These are phyloP conservation scores for Tachysurus fulvidraco DNA, from an alignment of 2,113 vertebrate species.

Conservation along the genomic window DNA sequence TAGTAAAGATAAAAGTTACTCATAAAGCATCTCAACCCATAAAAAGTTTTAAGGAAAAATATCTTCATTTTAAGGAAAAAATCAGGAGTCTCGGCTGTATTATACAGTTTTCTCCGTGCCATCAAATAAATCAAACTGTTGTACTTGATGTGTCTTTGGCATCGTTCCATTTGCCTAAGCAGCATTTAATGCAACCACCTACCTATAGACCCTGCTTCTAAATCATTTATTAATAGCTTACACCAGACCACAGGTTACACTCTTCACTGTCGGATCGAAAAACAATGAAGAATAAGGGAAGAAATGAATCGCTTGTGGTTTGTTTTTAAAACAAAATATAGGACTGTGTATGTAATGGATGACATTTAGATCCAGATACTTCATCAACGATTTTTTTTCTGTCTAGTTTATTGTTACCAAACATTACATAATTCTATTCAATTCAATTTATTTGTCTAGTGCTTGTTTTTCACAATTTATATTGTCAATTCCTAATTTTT, in stretches of 20 bases:
- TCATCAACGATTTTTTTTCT: too few relatives aligned
- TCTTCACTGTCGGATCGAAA: background rate
- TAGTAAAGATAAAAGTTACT: too few relatives aligned
- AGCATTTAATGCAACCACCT: background rate
- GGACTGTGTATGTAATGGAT: background rate
- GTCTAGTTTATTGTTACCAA: too few relatives aligned
- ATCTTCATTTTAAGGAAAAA: too few relatives aligned
- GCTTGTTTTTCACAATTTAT: too few relatives aligned
- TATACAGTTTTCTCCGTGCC: background rate
- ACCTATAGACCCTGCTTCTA: background rate
- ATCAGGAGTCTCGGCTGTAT: background rate
- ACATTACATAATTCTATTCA: too few relatives aligned
- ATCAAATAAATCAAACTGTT: background rate
- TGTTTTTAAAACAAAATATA: background rate
- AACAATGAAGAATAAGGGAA: background rate
- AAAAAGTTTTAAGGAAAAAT: too few relatives aligned
- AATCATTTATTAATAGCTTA: background rate
- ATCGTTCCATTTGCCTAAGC: background rate
- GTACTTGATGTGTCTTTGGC: background rate
- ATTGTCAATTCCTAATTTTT: too few relatives aligned
- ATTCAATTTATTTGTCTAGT: too few relatives aligned
- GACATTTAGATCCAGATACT: too few relatives aligned
- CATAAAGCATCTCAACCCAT: too few relatives aligned
- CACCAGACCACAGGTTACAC: background rate
- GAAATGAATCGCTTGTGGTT: background rate